Conservation (phyloP, 1,140 invertebrate genomes). For the Venturia canescens region DNA sequence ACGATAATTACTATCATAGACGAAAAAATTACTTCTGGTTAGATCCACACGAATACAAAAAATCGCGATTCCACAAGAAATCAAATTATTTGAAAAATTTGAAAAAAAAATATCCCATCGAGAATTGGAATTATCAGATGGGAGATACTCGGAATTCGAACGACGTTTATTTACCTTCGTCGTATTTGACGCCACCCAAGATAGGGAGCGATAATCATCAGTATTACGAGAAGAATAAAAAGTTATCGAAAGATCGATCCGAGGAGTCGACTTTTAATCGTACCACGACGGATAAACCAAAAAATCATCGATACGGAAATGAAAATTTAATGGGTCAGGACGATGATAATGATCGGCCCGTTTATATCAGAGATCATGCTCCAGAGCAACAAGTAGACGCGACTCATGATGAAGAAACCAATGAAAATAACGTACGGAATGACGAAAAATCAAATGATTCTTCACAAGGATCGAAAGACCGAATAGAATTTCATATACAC, state of each 20-base stretch:
- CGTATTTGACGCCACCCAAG: slow-evolving; percentile 53
- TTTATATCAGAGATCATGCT: slow-evolving; percentile 66
- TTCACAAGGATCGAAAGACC: slow-evolving; percentile 58
- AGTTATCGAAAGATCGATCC: not conserved
- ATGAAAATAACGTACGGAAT: slow-evolving; percentile 56
- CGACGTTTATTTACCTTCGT: slow-evolving; percentile 34
- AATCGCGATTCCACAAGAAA: not conserved
- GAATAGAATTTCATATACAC: slow-evolving; percentile 79
- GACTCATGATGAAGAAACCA: slow-evolving; percentile 55
- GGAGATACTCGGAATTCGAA: not conserved
- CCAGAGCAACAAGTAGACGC: slow-evolving; percentile 54
- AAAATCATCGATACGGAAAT: slow-evolving; percentile 52
- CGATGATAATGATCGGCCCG: slow-evolving; percentile 17
- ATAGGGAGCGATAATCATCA: slow-evolving; percentile 39
- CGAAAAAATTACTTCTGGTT: not conserved
- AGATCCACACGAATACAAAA: slow-evolving; percentile 11
- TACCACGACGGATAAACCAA: not conserved
- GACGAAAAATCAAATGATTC: slow-evolving; percentile 56
- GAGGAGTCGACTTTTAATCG: not conserved
- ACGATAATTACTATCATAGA: not conserved
- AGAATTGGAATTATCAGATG: not conserved
- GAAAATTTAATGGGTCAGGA: slow-evolving; percentile 44
- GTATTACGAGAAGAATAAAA: not conserved
- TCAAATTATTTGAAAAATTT: not conserved
- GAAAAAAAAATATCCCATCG: not conserved